Percentiles rank a stretch among this genome's conserved stretches.
Evolutionary conservation across 2,797 vertebrate species (phyloP).

Genomic region (Knipowitschia caucasica): DNA sequence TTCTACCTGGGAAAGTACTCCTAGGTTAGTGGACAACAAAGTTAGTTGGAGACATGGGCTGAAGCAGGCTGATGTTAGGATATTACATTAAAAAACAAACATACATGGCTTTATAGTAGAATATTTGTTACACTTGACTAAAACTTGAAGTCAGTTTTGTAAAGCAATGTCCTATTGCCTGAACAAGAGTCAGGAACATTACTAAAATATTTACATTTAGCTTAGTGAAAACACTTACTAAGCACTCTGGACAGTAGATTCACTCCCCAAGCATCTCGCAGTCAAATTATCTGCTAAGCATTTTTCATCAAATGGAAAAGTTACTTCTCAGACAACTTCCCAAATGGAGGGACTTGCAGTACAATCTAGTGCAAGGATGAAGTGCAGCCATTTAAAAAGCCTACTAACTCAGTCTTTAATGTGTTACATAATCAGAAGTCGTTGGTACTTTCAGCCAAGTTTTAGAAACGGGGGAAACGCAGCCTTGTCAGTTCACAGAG

Average conservation of each 20-base stretch:
- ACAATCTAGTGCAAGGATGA: constrained; percentile 10
- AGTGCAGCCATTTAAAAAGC: constrained; percentile 18
- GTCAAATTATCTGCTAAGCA: constrained; percentile 49
- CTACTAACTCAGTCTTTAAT: constrained; percentile 31
- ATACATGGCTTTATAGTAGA: no score
- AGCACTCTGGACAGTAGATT: constrained; percentile 52
- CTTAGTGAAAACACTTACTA: constrained; percentile 30
- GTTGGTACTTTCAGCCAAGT: constrained; percentile 35
- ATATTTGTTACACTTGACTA: neutral
- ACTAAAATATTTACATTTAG: constrained; percentile 59
- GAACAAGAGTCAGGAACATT: constrained; percentile 33
- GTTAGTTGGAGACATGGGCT: no score
- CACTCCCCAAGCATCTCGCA: constrained; percentile 45
- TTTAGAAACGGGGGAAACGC: constrained; percentile 20
- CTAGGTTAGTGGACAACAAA: no score
- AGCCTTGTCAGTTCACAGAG: constrained; percentile 19
- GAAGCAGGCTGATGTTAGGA: no score
- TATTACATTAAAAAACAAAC: no score
- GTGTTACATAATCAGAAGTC: constrained; percentile 44
- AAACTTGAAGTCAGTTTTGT: constrained; percentile 15
- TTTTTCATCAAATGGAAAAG: constrained; percentile 56
- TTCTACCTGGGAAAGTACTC: no score
- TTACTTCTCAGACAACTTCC: constrained; percentile 36
- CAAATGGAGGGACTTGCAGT: constrained; percentile 19
- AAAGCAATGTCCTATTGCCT: constrained; percentile 14